Base-by-base conservation (phyloP, 2,113 vertebrate genomes). In the Chrysochloris asiatica region DNA sequence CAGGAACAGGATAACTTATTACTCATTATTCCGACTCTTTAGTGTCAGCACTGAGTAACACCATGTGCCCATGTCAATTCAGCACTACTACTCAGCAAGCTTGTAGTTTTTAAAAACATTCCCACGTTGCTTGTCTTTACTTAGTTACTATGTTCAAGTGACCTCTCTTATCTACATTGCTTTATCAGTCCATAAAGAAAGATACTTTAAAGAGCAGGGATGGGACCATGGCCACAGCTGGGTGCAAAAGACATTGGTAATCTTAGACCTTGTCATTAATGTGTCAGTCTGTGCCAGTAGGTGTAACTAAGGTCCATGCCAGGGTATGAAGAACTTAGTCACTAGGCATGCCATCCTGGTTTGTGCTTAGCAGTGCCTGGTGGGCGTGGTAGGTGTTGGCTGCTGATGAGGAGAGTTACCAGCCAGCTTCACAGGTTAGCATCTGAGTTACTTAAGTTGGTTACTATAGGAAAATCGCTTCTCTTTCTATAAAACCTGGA, bases 381-480 rank as follows among this genome's bases (percentile, higher is more conserved):
- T 19, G 36, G n/a, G 50, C 19, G 88, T 75, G 73, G 61, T 75
- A 71, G 54, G 48, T 38, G 38, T 30, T 84, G 76, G 61, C 78
- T 85, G 47, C 54, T 89, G n/a, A 13, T 54, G 33, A 90, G 67
- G 24, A 45, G 16, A 86, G 19, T 76, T 65, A 38, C 0, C 36
- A 83, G 67, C 47, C n/a, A 30, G 47, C 59, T 45, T 81, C 79
- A 78, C 22, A 87, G 43, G 26, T 83, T 71, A 63, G 28, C 78
- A 71, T 0, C 69, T 61, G 75, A 41, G 4, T 59, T 89, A 72
- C 13, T 26, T 63, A 90, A 83, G n/a, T 88, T 82, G 84, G 56
- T 88, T 71, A 92, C 63, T 47, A 82, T 4, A 83, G 72, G 77
- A 95, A 94, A 94, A 82, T 63, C 14, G 75, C 21, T 67, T 13